Conservation (phyloP, 2,888 invertebrate genomes). For the Xylophagus ater region DNA sequence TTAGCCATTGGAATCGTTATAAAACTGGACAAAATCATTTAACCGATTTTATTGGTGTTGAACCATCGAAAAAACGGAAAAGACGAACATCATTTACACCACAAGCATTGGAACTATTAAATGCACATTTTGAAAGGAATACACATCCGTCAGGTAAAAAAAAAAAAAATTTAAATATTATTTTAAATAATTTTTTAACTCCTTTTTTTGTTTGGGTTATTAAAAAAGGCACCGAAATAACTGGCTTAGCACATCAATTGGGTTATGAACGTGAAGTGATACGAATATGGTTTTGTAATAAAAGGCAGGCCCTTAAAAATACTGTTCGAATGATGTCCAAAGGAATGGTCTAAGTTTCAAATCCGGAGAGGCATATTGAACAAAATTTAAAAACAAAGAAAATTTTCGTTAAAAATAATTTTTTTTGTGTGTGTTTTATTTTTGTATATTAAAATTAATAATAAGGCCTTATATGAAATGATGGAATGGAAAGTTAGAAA, state of each 20-base stretch:
- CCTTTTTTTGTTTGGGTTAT: background rate
- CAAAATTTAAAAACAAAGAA: too few relatives aligned
- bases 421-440: too few relatives aligned
- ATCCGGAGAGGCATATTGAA: too few relatives aligned
- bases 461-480: too few relatives aligned
- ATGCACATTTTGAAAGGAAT: constrained; percentile 91
- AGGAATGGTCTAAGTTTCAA: constrained; percentile 56
- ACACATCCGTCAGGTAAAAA: constrained; percentile 91
- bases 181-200: background rate
- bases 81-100: constrained; percentile 94
- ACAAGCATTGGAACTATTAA: constrained; percentile 86
- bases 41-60: constrained; percentile 91
- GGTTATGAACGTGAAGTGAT: constrained; percentile 97
- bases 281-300: constrained; percentile 99
- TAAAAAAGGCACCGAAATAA: constrained; percentile 82
- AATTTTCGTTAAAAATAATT: too few relatives aligned
- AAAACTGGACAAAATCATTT: constrained; percentile 87
- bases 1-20: constrained; percentile 62
- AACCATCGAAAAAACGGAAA: constrained; percentile 94
- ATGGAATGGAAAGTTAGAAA: too few relatives aligned
- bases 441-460: too few relatives aligned
- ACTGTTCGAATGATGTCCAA: constrained; percentile 93
- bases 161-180: background rate
- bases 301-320: constrained; percentile 93
- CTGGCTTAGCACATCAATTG: constrained; percentile 85